A percentile compares a stretch with the other conserved stretches of the same genome.
Evolutionary conservation across 2,113 vertebrate species (phyloP).

Genomic region (Pogona vitticeps): DNA sequence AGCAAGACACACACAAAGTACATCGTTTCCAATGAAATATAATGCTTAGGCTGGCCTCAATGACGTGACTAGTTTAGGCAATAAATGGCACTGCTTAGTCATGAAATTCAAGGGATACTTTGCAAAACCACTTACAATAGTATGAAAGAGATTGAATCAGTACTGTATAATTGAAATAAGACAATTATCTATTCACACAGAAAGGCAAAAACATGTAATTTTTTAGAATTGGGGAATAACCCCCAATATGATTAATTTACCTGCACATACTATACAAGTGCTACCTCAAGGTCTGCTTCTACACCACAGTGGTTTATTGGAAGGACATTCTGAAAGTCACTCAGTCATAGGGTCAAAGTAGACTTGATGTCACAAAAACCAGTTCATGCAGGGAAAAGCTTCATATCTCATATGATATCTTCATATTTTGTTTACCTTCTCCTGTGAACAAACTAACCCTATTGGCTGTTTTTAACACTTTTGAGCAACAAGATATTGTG

Average conservation of each 20-base stretch:
- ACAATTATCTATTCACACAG: background rate
- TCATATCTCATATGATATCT: too few species aligned
- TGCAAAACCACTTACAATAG: background rate
- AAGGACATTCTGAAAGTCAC: too few species aligned
- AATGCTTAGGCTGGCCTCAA: accelerated
- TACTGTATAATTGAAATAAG: background rate
- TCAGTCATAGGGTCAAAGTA: background rate
- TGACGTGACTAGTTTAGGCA: background rate
- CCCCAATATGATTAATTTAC: background rate
- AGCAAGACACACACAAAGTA: background rate
- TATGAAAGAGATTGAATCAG: accelerated
- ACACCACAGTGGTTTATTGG: too few species aligned
- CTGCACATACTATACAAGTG: background rate
- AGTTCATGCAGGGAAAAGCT: background rate
- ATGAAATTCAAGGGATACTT: accelerated
- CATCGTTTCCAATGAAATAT: accelerated
- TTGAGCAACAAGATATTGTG: background rate
- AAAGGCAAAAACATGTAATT: background rate
- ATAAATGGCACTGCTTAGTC: slow-evolving; percentile 16
- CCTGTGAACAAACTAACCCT: background rate
- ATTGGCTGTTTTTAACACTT: background rate
- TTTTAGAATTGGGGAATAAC: background rate
- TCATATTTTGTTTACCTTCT: too few species aligned
- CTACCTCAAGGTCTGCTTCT: background rate
- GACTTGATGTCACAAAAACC: background rate